phyloP scores from a whole-genome alignment of 2,888 invertebrate genomes.

The Phyto melanocephala region DNA sequence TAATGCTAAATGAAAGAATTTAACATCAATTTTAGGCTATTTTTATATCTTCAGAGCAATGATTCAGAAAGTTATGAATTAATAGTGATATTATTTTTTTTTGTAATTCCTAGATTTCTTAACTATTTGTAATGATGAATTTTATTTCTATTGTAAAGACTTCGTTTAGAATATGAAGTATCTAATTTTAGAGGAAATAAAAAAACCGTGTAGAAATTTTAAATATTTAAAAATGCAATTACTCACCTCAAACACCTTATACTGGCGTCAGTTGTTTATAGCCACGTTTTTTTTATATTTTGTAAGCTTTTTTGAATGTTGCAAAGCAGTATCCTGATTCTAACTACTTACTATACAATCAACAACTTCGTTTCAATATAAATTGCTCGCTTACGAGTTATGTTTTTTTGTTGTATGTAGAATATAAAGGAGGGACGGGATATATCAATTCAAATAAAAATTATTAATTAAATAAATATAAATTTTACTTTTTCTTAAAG shows the following conservation, averaged over 20 bases:
- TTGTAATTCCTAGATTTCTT: background rate
- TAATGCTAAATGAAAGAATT: slow-evolving; percentile 40
- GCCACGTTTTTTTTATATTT: background rate
- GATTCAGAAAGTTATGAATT: too few relatives aligned
- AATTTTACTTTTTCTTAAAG: slow-evolving; percentile 17
- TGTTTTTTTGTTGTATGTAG: background rate
- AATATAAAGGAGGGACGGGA: background rate
- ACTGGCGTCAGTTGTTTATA: slow-evolving; percentile 38
- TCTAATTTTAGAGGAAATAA: background rate
- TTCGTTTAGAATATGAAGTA: slow-evolving; percentile 8
- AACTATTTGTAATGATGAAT: too few relatives aligned
- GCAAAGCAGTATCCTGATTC: slow-evolving; percentile 4
- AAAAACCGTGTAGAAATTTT: background rate
- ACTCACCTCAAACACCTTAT: slow-evolving; percentile 50
- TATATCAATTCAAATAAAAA: slow-evolving; percentile 13
- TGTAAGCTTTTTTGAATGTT: background rate
- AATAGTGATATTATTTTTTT: slow-evolving; percentile 16
- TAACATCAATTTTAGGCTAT: slow-evolving; percentile 14
- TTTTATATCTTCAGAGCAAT: background rate
- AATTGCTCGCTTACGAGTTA: slow-evolving; percentile 4
- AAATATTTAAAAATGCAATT: slow-evolving; percentile 5
- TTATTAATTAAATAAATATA: slow-evolving; percentile 30
- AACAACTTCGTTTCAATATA: slow-evolving; percentile 53
- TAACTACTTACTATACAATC: slow-evolving; percentile 33
- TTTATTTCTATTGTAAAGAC: too few relatives aligned